phyloP scores from a whole-genome alignment of 2,113 vertebrate genomes.

The Lepus europaeus region DNA sequence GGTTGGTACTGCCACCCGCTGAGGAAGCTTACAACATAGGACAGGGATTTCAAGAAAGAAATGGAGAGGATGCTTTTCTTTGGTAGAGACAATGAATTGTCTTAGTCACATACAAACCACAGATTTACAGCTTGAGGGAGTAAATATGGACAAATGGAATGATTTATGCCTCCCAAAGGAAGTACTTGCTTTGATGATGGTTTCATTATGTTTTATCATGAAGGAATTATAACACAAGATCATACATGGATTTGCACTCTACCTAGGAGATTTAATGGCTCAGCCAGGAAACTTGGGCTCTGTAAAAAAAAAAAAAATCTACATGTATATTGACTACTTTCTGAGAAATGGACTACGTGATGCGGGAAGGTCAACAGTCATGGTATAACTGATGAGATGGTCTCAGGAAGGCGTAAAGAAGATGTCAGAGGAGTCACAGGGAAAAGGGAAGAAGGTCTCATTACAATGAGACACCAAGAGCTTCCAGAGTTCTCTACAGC shows the following conservation, averaged over 20 bases:
- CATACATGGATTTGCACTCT: not conserved
- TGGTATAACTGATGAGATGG: not conserved
- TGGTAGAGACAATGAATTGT: constrained; percentile 53
- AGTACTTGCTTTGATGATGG: not conserved
- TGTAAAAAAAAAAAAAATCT: not conserved
- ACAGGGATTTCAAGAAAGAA: constrained; percentile 41
- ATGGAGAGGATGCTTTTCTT: not conserved
- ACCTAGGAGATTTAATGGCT: not conserved
- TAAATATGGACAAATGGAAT: constrained; percentile 40
- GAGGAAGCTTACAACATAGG: constrained; percentile 63
- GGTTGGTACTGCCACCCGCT: not conserved
- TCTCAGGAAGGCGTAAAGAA: not conserved
- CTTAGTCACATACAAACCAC: constrained; percentile 59
- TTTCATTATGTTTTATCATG: not conserved
- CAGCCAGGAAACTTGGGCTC: not conserved
- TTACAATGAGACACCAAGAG: not conserved
- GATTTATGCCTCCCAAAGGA: constrained; percentile 9
- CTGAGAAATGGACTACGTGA: not conserved
- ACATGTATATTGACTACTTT: not conserved
- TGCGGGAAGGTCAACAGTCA: not conserved
- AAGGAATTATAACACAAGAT: not conserved
- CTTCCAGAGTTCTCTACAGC: not conserved
- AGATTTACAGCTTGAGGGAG: not conserved
- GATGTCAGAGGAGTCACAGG: not conserved
- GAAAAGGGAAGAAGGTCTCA: no score